phyloP scores from a whole-genome alignment of 2,797 vertebrate species.

The Astyanax mexicanus region DNA sequence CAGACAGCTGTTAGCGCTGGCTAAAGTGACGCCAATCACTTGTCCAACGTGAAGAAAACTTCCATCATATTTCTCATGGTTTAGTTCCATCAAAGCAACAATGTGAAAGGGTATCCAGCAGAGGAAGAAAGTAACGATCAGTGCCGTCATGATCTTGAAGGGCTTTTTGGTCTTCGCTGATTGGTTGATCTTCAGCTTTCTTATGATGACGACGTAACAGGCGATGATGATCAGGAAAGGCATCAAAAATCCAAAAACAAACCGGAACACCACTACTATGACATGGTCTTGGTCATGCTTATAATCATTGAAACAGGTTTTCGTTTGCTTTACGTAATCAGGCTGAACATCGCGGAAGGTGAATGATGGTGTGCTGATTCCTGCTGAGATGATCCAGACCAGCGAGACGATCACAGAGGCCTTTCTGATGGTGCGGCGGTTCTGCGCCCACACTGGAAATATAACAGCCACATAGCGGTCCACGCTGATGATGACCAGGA shows the following conservation, averaged over 20 bases:
- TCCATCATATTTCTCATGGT: background rate
- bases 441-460: background rate
- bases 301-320: constrained; percentile 83
- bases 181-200: constrained; percentile 81
- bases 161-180: constrained; percentile 86
- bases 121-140: background rate
- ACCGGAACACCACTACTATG: constrained; percentile 73
- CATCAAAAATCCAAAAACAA: constrained; percentile 83
- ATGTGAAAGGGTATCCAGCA: background rate
- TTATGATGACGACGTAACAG: constrained; percentile 86
- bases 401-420: constrained; percentile 73
- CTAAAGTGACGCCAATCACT: constrained; percentile 64
- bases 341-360: constrained; percentile 76
- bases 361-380: constrained; percentile 80
- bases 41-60: constrained; percentile 61
- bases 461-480: background rate
- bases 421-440: constrained; percentile 46
- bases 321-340: background rate
- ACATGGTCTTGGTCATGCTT: constrained; percentile 48
- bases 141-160: constrained; percentile 73
- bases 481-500: constrained; percentile 78
- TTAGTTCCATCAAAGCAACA: constrained; percentile 60
- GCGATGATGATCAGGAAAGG: constrained; percentile 84
- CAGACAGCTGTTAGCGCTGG: background rate
- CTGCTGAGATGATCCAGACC: constrained; percentile 75